phyloP scores from a whole-genome alignment of 2,113 vertebrate genomes.

The Nanorana parkeri region DNA sequence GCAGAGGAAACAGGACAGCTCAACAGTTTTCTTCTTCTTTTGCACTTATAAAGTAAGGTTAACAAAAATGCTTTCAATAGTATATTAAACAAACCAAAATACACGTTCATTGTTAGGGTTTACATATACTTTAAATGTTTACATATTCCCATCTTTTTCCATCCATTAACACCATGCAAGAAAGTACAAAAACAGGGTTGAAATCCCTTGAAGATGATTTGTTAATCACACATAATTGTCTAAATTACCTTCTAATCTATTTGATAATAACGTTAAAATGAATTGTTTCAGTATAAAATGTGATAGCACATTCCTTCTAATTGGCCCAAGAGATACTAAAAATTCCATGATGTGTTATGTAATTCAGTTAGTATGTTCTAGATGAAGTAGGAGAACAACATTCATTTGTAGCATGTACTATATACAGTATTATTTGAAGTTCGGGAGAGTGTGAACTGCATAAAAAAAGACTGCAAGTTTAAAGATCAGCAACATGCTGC shows the following conservation, averaged over 20 bases:
- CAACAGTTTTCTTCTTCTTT: no score
- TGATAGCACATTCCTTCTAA: constrained; percentile 13
- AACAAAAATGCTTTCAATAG: no score
- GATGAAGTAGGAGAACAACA: neutral
- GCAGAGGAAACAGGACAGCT: no score
- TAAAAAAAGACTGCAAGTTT: neutral
- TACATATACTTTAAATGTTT: no score
- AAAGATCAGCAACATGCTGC: neutral
- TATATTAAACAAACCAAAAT: no score
- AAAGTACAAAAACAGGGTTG: neutral
- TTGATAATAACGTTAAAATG: neutral
- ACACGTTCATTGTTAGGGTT: no score
- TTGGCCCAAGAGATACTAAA: no score
- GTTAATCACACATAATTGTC: neutral
- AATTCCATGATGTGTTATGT: constrained; percentile 7
- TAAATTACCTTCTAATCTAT: neutral
- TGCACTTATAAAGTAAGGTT: no score
- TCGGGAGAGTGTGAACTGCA: neutral
- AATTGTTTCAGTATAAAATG: neutral
- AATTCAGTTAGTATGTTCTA: neutral
- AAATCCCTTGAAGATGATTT: neutral
- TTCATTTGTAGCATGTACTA: neutral
- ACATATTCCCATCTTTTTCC: no score
- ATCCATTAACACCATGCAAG: no score
- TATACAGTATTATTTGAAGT: constrained; percentile 15